A percentile compares a stretch with the other conserved stretches of the same genome.
Evolutionary conservation across 2,888 invertebrate species (phyloP).

Genomic region (Rotaria socialis): DNA sequence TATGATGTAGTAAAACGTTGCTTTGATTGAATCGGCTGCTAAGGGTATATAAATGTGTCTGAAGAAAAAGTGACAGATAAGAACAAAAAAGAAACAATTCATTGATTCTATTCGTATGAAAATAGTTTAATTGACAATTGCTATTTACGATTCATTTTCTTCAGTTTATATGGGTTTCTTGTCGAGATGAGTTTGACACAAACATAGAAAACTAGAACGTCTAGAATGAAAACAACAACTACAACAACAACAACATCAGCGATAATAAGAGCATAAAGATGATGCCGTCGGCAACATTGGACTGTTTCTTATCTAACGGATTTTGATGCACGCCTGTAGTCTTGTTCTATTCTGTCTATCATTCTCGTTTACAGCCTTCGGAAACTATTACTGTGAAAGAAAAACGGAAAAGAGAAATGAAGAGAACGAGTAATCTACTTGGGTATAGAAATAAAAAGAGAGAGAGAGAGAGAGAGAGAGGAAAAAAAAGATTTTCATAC

Average conservation of each 20-base stretch:
- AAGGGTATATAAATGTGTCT: background rate
- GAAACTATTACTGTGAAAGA: background rate
- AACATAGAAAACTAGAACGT: background rate
- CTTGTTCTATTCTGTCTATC: background rate
- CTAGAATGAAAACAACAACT: background rate
- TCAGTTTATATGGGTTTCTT: background rate
- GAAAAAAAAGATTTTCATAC: background rate
- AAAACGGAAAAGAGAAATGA: background rate
- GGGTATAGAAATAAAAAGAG: background rate
- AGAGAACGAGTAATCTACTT: background rate
- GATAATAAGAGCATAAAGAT: background rate
- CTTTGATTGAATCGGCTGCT: background rate
- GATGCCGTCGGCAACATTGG: slow-evolving; percentile 3
- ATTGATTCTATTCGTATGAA: background rate
- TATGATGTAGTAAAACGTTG: background rate
- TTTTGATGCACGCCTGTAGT: background rate
- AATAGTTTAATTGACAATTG: background rate
- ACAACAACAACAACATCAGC: background rate
- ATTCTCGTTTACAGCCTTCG: background rate
- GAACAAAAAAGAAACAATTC: background rate
- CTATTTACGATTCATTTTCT: background rate
- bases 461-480: background rate
- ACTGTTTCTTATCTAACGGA: background rate
- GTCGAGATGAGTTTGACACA: background rate
- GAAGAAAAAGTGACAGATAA: background rate